These are phyloP conservation scores for Drosophila limbata DNA, from an alignment of 2,888 invertebrate species.

Conservation along the genomic window DNA sequence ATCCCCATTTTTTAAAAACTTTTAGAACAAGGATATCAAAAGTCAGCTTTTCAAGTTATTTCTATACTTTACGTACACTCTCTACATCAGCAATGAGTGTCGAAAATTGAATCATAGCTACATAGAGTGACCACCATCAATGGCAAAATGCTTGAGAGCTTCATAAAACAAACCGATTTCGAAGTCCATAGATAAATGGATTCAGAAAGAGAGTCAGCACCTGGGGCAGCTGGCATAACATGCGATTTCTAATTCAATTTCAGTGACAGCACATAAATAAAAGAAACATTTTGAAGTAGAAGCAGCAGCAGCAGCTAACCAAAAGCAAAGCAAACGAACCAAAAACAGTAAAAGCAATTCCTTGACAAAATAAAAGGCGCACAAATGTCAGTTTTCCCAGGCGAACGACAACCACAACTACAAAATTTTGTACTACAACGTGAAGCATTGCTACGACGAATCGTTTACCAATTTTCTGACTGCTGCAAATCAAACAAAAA, in stretches of 20 bases:
- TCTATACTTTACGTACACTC: neutral
- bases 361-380: constrained; percentile 73
- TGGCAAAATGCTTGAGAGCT: constrained; percentile 30
- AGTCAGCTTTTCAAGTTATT: constrained; percentile 5
- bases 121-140: constrained; percentile 18
- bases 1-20: too few relatives aligned
- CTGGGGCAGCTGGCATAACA: constrained; percentile 67
- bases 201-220: constrained; percentile 13
- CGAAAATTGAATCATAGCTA: constrained; percentile 15
- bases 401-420: constrained; percentile 59
- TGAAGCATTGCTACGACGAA: constrained; percentile 68
- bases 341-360: constrained; percentile 77
- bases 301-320: constrained; percentile 26
- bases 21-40: constrained; percentile 5
- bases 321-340: constrained; percentile 66
- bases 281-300: constrained; percentile 69
- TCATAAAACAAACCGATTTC: constrained; percentile 41
- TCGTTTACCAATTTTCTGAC: constrained; percentile 80
- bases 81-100: constrained; percentile 4
- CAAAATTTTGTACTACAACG: constrained; percentile 35
- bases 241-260: constrained; percentile 78
- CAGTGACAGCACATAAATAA: constrained; percentile 77
- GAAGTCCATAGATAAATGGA: constrained; percentile 1
- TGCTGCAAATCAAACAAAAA: constrained; percentile 75
- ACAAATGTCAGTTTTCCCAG: constrained; percentile 78